Evolutionary conservation across 2,888 invertebrate species (phyloP), one percentile per base, ranked within the genome.

Genomic region (Acronicta alni): DNA sequence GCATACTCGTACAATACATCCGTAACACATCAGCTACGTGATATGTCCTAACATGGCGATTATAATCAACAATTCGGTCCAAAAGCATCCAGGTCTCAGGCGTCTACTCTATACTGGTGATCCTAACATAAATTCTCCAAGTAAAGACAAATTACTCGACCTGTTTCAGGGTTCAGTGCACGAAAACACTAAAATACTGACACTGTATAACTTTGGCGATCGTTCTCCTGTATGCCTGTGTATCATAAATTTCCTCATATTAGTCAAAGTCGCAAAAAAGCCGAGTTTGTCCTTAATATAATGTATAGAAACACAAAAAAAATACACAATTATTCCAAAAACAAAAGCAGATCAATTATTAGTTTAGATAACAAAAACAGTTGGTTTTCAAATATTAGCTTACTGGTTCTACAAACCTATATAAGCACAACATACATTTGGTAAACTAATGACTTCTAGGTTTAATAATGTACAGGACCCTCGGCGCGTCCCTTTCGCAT

Each of bases 131-230:
- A 91, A 91, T 90, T 88, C 88, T 83, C 82, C 80, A 85, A 89
- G 90, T 89, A 90, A 89, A 91, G 91, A 91, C 89, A 91, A 91
- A 91, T 91, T 88, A 89, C 89, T 85, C 82, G 82, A 89, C 91
- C 90, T 90, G 90, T 90, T 71, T 89, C n/a, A n/a, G 35, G 35
- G 35, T 35, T 35, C 35, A 35, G 35, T 35, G 7, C 35, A 6
- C 2, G 1, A 5, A 35, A n/a, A 1, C 14, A n/a, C 35, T 7
- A n/a, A n/a, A 14, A n/a, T 5, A n/a, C n/a, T 7, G n/a, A n/a
- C n/a, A n/a, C 0, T 2, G 35, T 35, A n/a, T 3, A n/a, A 35
- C 6, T 35, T n/a, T 4, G 14, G 5, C 1, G 0, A 6, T n/a
- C 6, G 6, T n/a, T 1, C n/a, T 2, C n/a, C 4, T 35, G n/a